Conservation (phyloP, 2,797 vertebrate species). For the Sciaenops ocellatus region DNA sequence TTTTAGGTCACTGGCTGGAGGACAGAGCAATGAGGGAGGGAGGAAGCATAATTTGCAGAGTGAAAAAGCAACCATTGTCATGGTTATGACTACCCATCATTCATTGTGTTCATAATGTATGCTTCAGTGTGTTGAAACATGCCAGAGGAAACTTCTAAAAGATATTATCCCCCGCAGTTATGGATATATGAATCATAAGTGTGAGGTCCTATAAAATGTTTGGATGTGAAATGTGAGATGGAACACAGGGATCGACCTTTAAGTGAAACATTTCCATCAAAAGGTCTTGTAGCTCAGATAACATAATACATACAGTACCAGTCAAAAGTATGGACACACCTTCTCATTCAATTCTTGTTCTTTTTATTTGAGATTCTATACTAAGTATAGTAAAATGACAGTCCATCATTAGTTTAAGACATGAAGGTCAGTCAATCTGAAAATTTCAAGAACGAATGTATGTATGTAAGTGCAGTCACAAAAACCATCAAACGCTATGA, state of each 20-base stretch:
- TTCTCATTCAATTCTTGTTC: too few species aligned
- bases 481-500: too few species aligned
- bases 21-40: background rate
- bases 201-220: background rate
- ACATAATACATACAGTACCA: too few species aligned
- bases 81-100: background rate
- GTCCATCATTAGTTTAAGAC: too few species aligned
- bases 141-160: background rate
- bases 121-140: background rate
- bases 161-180: too few species aligned
- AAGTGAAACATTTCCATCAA: background rate
- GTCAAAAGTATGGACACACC: too few species aligned
- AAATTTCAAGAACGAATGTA: too few species aligned
- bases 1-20: constrained; percentile 12
- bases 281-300: background rate
- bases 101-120: background rate
- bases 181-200: background rate
- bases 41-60: background rate
- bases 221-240: background rate
- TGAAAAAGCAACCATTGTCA: background rate
- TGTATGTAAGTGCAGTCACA: too few species aligned
- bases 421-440: too few species aligned
- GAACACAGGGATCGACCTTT: background rate
- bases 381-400: too few species aligned
- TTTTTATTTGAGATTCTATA: too few species aligned